Conservation (phyloP, 2,888 invertebrate genomes). For the Platycheirus rosarum region DNA sequence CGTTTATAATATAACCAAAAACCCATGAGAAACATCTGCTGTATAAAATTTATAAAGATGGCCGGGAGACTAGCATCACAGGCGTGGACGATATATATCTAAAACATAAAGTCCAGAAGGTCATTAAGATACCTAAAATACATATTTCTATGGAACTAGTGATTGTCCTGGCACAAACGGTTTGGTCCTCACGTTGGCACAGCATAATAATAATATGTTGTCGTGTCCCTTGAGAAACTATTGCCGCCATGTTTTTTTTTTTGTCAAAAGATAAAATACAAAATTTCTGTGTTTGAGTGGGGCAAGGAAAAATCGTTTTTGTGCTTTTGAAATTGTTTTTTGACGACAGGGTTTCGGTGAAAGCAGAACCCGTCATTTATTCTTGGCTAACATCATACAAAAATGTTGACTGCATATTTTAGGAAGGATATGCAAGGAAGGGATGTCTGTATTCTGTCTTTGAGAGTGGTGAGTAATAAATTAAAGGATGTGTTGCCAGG, state of each 20-base stretch:
- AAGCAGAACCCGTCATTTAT: slow-evolving; percentile 27
- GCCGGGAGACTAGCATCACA: slow-evolving; percentile 9
- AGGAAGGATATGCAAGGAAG: neutral
- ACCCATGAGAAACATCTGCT: slow-evolving; percentile 59
- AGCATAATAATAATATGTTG: slow-evolving; percentile 30
- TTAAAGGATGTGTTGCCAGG: slow-evolving; percentile 27
- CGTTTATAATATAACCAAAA: slow-evolving; percentile 58
- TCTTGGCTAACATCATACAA: slow-evolving; percentile 18
- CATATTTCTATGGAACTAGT: slow-evolving; percentile 4
- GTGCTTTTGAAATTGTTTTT: slow-evolving; percentile 46
- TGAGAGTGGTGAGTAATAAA: slow-evolving; percentile 22
- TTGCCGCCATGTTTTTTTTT: slow-evolving; percentile 36
- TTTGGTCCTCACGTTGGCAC: slow-evolving; percentile 30
- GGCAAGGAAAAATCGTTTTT: slow-evolving; percentile 20
- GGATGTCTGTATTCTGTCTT: neutral
- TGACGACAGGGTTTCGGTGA: slow-evolving; percentile 11
- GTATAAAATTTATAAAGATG: slow-evolving; percentile 57
- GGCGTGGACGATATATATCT: slow-evolving; percentile 19
- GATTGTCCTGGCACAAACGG: slow-evolving; percentile 8
- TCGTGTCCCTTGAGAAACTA: slow-evolving; percentile 31
- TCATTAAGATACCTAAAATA: slow-evolving; percentile 59
- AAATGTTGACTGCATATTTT: slow-evolving; percentile 14
- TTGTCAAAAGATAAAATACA: slow-evolving; percentile 51
- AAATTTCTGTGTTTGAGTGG: slow-evolving; percentile 25
- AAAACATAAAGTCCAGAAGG: slow-evolving; percentile 42